Base-by-base conservation (phyloP, 2,113 vertebrate genomes). In the Eurypyga helias region DNA sequence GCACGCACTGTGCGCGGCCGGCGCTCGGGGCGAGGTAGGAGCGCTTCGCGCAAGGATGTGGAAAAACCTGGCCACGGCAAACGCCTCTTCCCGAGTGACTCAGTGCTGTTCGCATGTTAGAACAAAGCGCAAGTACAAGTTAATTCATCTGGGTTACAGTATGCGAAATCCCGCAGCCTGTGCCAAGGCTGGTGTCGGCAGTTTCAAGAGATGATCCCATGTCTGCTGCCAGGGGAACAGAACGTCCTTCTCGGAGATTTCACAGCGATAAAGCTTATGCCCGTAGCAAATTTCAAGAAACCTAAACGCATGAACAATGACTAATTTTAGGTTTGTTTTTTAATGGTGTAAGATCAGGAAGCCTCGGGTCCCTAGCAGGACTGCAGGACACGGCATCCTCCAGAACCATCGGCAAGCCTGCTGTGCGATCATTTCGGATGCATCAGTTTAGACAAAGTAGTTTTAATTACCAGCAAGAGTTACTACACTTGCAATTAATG, bases 151-250 rank as follows among this genome's bases (percentile, higher is more conserved):
- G 83, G 73, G 93, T 91, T 97, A 97, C 93, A 96, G 72, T 90
- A 97, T 21, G 84, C 45, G 88, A 96, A 97, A 95, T 95, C 76
- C 86, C 72, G 94, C 62, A 77, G 84, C 83, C 83, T 33, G 75
- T 96, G 97, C 97, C 97, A 98, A 97, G 94, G 85, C 43, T 58
- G 52, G 89, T 21, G 90, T 80, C 52, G 78, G 93, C 82, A 82
- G 88, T 89, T 97, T 86, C 91, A 64, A 48, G 82, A 90, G 95
- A 96, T 86, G 88, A 96, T 97, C 95, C 95, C 94, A 91, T 89
- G 83, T 80, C 83, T 94, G 96, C 97, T 97, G 95, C 96, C 95
- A 94, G 86, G 70, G 89, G 94, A 97, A 98, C 97, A 75, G 89
- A 97, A 97, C 45, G 90, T 97, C 88, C 95, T 92, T 95, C 92